These are phyloP conservation scores for Clivina fossor DNA, from an alignment of 2,888 invertebrate genomes.

Conservation along the genomic window DNA sequence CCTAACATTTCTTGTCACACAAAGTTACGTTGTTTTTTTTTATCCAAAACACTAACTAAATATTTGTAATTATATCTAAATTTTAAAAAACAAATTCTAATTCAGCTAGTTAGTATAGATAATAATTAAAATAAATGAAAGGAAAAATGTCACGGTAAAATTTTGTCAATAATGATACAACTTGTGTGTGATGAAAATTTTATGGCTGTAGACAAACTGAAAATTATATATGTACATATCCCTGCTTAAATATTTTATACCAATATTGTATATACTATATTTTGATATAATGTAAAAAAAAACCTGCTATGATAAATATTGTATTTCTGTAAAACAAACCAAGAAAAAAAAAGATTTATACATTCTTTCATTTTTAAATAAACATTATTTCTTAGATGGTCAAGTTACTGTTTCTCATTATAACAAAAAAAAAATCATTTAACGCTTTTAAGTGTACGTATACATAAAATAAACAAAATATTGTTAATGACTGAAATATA, in stretches of 20 bases:
- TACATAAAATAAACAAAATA: conserved; percentile 6
- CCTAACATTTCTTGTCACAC: conserved; percentile 23
- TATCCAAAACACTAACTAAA: too few relatives aligned
- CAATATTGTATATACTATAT: conserved; percentile 53
- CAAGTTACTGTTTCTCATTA: neutral
- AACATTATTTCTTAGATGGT: conserved; percentile 4
- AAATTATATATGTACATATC: conserved; percentile 51
- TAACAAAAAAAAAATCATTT: neutral
- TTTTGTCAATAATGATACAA: conserved; percentile 25
- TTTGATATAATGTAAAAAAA: conserved; percentile 49
- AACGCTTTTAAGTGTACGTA: conserved; percentile 28
- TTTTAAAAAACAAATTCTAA: too few relatives aligned
- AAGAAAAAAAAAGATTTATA: conserved; percentile 14
- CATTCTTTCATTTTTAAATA: conserved; percentile 13
- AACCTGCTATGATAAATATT: conserved; percentile 34
- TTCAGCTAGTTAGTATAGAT: neutral
- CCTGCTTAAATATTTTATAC: conserved; percentile 50
- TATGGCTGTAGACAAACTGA: conserved; percentile 14
- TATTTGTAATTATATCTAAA: too few relatives aligned
- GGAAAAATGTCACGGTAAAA: too few relatives aligned
- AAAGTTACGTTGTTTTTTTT: too few relatives aligned
- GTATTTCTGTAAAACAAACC: conserved; percentile 2
- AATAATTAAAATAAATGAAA: too few relatives aligned
- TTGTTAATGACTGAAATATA: conserved; percentile 32
- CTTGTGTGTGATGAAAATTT: conserved; percentile 23